Conservation (phyloP, 2,113 vertebrate genomes). For the Myotis davidii region DNA sequence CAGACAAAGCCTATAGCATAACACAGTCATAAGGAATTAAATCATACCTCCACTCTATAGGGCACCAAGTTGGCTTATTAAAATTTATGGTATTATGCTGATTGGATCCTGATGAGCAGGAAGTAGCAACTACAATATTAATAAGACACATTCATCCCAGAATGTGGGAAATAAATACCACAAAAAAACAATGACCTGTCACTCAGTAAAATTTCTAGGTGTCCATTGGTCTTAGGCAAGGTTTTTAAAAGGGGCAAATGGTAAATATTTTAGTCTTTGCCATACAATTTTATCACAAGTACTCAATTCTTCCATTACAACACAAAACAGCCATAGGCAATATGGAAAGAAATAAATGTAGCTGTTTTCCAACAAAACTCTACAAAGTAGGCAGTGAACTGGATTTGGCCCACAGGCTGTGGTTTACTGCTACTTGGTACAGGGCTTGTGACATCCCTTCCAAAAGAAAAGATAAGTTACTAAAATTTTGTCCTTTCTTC, state of each 20-base stretch:
- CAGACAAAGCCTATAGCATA: background rate
- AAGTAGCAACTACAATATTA: background rate
- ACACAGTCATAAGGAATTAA: background rate
- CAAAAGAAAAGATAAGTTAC: conserved; percentile 12
- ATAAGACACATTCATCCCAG: background rate
- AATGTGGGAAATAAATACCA: background rate
- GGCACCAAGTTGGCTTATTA: background rate
- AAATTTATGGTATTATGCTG: background rate
- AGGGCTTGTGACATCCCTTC: background rate
- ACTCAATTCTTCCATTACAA: background rate
- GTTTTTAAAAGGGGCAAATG: background rate
- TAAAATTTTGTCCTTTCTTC: background rate
- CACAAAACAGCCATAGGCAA: background rate
- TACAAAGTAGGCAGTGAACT: background rate
- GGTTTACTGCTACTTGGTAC: background rate
- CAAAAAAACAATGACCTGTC: background rate
- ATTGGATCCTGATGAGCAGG: background rate
- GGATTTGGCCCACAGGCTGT: background rate
- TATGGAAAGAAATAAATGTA: background rate
- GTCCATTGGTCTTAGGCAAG: background rate
- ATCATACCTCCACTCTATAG: background rate
- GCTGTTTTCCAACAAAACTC: background rate
- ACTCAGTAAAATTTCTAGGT: background rate
- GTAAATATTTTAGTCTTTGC: background rate
- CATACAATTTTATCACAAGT: background rate